Percentiles rank a stretch among this genome's conserved stretches.
These are phyloP conservation scores for Parnassius glacialis DNA, from an alignment of 2,888 invertebrate genomes.

Conservation along the genomic window DNA sequence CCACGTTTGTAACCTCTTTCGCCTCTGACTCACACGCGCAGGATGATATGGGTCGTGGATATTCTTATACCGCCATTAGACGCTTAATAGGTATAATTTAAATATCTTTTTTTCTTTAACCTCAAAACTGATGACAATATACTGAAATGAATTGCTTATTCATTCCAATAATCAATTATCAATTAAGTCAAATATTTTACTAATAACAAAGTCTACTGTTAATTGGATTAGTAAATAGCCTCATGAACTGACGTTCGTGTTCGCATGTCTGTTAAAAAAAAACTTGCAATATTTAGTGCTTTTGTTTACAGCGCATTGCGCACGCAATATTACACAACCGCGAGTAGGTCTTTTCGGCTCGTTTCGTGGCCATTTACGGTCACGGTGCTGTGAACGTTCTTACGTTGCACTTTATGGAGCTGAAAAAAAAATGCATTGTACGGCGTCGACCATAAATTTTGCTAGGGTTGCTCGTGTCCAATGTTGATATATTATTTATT, in stretches of 20 bases:
- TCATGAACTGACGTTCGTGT: background rate
- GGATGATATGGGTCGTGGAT: too few species aligned
- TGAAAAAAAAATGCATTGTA: constrained; percentile 23
- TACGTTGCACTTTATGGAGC: constrained; percentile 11
- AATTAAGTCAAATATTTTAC: too few species aligned
- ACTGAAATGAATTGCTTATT: too few species aligned
- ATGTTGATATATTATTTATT: background rate
- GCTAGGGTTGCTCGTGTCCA: constrained; percentile 11
- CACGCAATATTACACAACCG: constrained; percentile 5
- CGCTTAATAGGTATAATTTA: too few species aligned
- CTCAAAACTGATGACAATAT: too few species aligned
- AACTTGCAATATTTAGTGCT: background rate
- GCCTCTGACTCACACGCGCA: too few species aligned
- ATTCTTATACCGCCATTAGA: too few species aligned
- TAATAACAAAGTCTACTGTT: too few species aligned
- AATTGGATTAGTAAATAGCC: too few species aligned
- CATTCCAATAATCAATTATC: too few species aligned
- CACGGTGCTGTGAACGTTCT: constrained; percentile 4
- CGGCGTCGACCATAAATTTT: constrained; percentile 6
- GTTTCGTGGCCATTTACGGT: constrained; percentile 19
- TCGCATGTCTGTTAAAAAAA: constrained; percentile 5
- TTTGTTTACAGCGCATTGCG: constrained; percentile 2
- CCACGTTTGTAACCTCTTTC: too few species aligned
- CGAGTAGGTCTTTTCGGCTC: constrained; percentile 13
- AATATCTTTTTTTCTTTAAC: too few species aligned